Evolutionary conservation across 37 sponge, comb jelly and placozoan genomes (phyloP), one percentile per base, ranked within the genome.

Genomic region (Geodia barretti): DNA sequence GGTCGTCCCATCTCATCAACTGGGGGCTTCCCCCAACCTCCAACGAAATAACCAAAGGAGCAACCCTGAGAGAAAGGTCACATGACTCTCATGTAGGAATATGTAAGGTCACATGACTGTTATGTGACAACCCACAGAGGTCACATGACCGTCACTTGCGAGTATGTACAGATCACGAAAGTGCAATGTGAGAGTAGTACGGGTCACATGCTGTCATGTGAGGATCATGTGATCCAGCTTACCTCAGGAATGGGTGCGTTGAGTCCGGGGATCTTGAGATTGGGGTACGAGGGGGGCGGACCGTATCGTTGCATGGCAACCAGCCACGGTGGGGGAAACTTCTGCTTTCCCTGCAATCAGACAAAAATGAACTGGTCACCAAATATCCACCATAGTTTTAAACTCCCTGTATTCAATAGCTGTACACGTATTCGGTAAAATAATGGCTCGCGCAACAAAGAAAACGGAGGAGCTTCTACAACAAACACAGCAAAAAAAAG

Each of bases 1-100:
- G 99, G 96, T n/a, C 94, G 84, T 1, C 99, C 99, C 39, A 74
- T 65, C 72, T 98, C 96, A 76, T 98, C 97, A 60, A 98, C 99
- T 41, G 99, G 99, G 39, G 99, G 99, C 73, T 98, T 98, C 11
- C 99, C 99, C 99, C 99, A 98, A 14, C 99, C 99, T 89, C 96
- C 98, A 73, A 89, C 81, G 83, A 87, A 96, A 70, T 95, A 97
- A 1, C 95, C 95, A 84, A 95, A 97, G 23, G 90, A 95, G 39
- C 90, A 89, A n/a, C 91, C 87, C 94, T 93, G 43, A 0, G 35
- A 33, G 43, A 28, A 4, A 1, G 24, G 26, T n/a, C n/a, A n/a
- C n/a, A n/a, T n/a, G n/a, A n/a, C n/a, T n/a, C n/a, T n/a, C n/a
- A n/a, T n/a, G n/a, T n/a, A n/a, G n/a, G n/a, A n/a, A n/a, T n/a